Evolutionary conservation across 2,113 vertebrate genomes (phyloP).

Genomic region (Trematocara marginatum): DNA sequence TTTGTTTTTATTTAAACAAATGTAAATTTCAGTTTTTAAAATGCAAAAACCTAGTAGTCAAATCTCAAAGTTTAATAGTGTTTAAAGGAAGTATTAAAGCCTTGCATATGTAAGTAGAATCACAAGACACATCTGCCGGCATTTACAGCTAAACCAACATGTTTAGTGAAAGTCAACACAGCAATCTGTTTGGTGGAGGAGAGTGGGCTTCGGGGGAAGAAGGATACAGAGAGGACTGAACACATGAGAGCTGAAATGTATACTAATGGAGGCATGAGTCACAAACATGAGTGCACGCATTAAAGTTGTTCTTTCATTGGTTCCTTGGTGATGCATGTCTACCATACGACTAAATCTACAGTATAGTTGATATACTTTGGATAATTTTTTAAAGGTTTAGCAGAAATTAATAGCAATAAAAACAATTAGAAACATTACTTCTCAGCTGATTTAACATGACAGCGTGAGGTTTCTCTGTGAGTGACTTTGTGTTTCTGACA

Average conservation of each 20-base stretch:
- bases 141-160: slow-evolving; percentile 41
- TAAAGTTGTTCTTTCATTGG: background rate
- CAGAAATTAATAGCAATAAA: background rate
- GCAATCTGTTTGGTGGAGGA: slow-evolving; percentile 36
- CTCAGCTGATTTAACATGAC: background rate
- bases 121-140: background rate
- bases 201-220: slow-evolving; percentile 20
- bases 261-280: background rate
- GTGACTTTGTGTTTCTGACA: background rate
- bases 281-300: background rate
- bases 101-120: background rate
- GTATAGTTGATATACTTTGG: background rate
- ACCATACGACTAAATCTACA: background rate
- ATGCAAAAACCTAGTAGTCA: background rate
- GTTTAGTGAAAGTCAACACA: slow-evolving; percentile 42
- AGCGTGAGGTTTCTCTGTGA: background rate
- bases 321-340: background rate
- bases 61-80: background rate
- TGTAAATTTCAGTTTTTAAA: background rate
- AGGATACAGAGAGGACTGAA: background rate
- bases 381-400: background rate
- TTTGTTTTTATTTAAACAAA: background rate
- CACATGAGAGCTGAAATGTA: background rate
- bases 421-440: background rate
- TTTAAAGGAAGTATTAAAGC: background rate